Conservation (phyloP, 2,113 vertebrate genomes). For the Ptychochromis oligacanthus region DNA sequence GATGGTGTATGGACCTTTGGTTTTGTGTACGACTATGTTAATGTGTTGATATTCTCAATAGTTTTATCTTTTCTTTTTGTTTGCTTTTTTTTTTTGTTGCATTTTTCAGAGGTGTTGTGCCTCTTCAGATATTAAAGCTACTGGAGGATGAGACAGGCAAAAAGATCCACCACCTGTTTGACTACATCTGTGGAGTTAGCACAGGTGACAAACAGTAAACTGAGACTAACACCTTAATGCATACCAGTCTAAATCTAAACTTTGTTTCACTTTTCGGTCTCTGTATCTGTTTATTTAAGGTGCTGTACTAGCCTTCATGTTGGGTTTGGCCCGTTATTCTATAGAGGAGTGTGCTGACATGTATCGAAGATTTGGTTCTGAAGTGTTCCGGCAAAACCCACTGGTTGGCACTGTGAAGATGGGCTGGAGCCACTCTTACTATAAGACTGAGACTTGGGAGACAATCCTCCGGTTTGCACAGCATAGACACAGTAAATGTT, state of each 20-base stretch:
- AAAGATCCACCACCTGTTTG: conserved; percentile 78
- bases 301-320: conserved; percentile 79
- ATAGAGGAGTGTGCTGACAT: conserved; percentile 79
- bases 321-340: conserved; percentile 75
- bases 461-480: conserved; percentile 68
- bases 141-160: conserved; percentile 77
- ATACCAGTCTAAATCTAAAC: neutral
- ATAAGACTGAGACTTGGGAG: conserved; percentile 80
- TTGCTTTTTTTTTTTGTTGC: neutral
- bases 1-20: neutral
- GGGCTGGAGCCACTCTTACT: conserved; percentile 83
- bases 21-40: neutral
- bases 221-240: neutral
- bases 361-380: conserved; percentile 78
- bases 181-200: conserved; percentile 83
- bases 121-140: conserved; percentile 76
- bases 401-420: conserved; percentile 80
- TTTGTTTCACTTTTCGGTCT: neutral
- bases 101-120: conserved; percentile 76
- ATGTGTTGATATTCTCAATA: neutral
- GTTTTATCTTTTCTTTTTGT: neutral
- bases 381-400: conserved; percentile 79
- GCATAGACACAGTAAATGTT: neutral
- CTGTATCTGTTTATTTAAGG: conserved; percentile 51
- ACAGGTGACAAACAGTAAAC: conserved; percentile 70